Evolutionary conservation across 37 sponge, comb jelly and placozoan species (phyloP), one percentile per base, ranked within the genome.

Genomic region (Axinella damicornis): DNA sequence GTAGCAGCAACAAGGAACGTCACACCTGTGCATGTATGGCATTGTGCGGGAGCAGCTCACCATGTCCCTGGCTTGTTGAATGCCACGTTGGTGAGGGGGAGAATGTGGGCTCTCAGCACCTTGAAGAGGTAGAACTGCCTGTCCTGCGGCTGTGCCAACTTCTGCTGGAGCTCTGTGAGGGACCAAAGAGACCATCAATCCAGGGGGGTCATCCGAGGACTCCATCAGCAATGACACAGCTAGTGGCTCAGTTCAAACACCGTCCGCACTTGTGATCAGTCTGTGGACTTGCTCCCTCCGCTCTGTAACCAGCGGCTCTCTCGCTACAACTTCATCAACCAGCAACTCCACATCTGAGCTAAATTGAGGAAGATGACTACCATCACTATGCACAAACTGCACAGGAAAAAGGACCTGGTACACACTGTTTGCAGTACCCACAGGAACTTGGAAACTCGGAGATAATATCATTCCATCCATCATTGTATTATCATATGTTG

Each of bases 61-160:
- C 87, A 76, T 6, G 99, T 94, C 18, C 99, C 99, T 65, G 95
- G 81, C 85, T 98, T 98, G 89, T 98, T 98, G 85, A 96, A 92
- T 13, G 95, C 95, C 5, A 98, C 85, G 64, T 98, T 98, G 16
- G 99, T 98, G 25, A 98, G 88, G 6, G 99, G 99, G 2, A 98
- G 84, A 20, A 94, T 86, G 79, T 98, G 99, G 57, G 96, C 94
- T 30, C 95, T 71, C 5, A 98, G 83, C 18, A 87, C 92, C 73
- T 96, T 96, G 78, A 94, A 91, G 61, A 96, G 68, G 38, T 82
- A 85, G 57, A 88, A 96, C 39, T 84, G 59, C 65, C 88, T 87
- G 27, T 80, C 80, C 35, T 69, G 68, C 18, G 83, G 62, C 69
- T 91, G 73, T 12, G 25, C 36, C 17, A 95, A 24, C 69, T 92